phyloP scores from a whole-genome alignment of 2,888 invertebrate genomes.

The Heliconius sara region DNA sequence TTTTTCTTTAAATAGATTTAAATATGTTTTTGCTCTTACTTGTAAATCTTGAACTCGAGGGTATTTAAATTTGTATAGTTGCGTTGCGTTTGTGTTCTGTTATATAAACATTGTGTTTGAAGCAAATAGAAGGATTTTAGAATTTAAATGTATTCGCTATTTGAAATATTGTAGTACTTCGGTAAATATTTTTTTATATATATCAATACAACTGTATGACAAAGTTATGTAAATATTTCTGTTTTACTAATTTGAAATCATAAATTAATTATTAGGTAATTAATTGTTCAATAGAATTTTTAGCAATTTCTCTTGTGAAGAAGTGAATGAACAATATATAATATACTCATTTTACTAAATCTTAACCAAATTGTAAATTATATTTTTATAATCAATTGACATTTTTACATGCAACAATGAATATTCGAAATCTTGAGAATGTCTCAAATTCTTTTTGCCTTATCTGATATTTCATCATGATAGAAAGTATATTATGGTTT shows the following conservation, averaged over 20 bases:
- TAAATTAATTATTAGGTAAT: background rate
- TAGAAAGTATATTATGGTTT: background rate
- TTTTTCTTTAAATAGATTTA: slow-evolving; percentile 40
- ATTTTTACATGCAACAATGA: background rate
- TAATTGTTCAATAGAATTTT: background rate
- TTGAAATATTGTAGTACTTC: background rate
- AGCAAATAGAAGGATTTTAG: slow-evolving; percentile 10
- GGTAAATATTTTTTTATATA: background rate
- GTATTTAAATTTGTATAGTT: slow-evolving; percentile 15
- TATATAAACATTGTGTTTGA: slow-evolving; percentile 13
- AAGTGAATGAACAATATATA: background rate
- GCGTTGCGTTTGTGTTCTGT: slow-evolving; percentile 17
- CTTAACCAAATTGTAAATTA: background rate
- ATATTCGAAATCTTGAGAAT: slow-evolving; percentile 23
- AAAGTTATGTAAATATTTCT: background rate
- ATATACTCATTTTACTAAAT: background rate
- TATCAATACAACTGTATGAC: background rate
- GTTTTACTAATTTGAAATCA: background rate
- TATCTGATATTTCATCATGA: slow-evolving; percentile 15
- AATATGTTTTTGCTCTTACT: slow-evolving; percentile 29
- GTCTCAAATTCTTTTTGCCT: slow-evolving; percentile 14
- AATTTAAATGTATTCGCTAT: background rate
- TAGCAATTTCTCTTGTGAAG: background rate
- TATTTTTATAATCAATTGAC: background rate
- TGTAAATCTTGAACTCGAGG: slow-evolving; percentile 26